These are phyloP conservation scores for Amphiprion ocellaris DNA, from an alignment of 2,113 vertebrate genomes.

Conservation along the genomic window DNA sequence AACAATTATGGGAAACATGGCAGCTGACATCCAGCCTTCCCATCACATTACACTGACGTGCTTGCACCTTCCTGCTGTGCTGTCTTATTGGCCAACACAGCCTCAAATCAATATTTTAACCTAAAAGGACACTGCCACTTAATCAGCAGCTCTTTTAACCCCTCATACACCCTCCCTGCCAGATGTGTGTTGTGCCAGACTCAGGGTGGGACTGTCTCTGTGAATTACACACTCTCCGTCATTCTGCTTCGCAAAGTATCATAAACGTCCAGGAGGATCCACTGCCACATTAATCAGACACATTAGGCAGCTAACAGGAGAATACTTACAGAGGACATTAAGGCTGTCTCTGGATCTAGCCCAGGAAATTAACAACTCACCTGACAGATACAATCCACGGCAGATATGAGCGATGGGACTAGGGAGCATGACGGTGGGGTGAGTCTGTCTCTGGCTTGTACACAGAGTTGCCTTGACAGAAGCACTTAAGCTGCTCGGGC, in stretches of 20 bases:
- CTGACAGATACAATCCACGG: constrained; percentile 80
- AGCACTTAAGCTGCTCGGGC: constrained; percentile 79
- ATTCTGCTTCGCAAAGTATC: constrained; percentile 82
- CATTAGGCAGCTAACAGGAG: constrained; percentile 81
- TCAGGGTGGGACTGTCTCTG: constrained; percentile 24
- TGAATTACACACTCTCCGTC: constrained; percentile 70
- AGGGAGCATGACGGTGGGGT: constrained; percentile 70
- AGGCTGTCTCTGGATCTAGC: constrained; percentile 79
- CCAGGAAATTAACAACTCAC: constrained; percentile 83
- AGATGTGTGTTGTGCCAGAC: constrained; percentile 24
- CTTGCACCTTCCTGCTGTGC: constrained; percentile 70
- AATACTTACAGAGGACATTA: constrained; percentile 83
- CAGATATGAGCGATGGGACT: constrained; percentile 80
- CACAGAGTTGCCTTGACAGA: constrained; percentile 75
- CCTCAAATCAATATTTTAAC: constrained; percentile 87
- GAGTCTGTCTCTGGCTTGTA: constrained; percentile 62
- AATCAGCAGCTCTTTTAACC: constrained; percentile 43
- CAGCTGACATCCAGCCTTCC: constrained; percentile 40
- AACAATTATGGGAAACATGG: constrained; percentile 57
- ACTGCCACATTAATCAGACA: constrained; percentile 82
- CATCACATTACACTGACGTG: constrained; percentile 47
- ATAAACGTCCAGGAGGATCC: constrained; percentile 83
- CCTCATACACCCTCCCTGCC: constrained; percentile 13
- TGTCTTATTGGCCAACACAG: constrained; percentile 75
- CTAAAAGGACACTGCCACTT: constrained; percentile 64